Conservation (phyloP, 2,797 vertebrate genomes). For the Microcaecilia unicolor region DNA sequence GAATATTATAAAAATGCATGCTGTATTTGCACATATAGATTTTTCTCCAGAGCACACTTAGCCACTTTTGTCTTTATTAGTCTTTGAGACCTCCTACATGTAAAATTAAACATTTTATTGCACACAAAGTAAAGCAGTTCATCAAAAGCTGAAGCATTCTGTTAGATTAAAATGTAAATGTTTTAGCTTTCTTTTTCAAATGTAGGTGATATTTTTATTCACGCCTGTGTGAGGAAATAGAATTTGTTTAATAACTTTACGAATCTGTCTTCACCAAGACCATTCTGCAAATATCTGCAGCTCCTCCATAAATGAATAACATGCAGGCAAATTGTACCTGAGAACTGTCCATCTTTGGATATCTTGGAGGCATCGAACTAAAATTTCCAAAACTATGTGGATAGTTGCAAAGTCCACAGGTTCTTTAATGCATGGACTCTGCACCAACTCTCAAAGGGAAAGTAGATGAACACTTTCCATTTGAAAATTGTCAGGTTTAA, state of each 20-base stretch:
- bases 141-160: slow-evolving; percentile 26
- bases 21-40: too few relatives aligned
- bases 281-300: slow-evolving; percentile 14
- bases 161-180: slow-evolving; percentile 52
- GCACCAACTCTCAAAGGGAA: too few relatives aligned
- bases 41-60: not conserved
- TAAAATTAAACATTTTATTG: too few relatives aligned
- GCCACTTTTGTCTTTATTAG: not conserved
- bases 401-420: too few relatives aligned
- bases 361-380: too few relatives aligned
- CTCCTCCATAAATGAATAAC: slow-evolving; percentile 39
- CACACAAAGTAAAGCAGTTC: slow-evolving; percentile 12
- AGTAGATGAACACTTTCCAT: too few relatives aligned
- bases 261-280: slow-evolving; percentile 17
- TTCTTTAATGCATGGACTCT: too few relatives aligned
- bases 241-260: slow-evolving; percentile 40
- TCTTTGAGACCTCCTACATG: not conserved
- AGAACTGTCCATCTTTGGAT: too few relatives aligned
- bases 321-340: too few relatives aligned
- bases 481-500: too few relatives aligned
- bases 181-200: slow-evolving; percentile 25
- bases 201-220: slow-evolving; percentile 31
- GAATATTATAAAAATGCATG: too few relatives aligned
- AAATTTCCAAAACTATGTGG: too few relatives aligned
- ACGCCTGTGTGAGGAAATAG: slow-evolving; percentile 30